These are phyloP conservation scores for Pyxicephalus adspersus DNA, from an alignment of 2,113 vertebrate genomes.

Conservation along the genomic window DNA sequence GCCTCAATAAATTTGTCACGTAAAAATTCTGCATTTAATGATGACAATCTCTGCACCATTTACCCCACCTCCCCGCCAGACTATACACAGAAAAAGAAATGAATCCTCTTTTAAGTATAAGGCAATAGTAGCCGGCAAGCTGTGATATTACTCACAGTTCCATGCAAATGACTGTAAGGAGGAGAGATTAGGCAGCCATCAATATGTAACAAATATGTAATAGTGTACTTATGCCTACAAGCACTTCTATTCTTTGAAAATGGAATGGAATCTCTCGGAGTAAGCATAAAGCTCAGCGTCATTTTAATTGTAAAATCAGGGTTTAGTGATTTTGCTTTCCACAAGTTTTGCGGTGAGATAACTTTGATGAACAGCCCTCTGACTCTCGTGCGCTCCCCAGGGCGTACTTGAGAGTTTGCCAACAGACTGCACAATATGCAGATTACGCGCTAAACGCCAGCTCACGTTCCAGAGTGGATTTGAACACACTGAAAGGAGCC, in stretches of 20 bases:
- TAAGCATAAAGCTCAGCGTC: background rate
- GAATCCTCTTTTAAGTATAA: background rate
- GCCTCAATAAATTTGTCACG: too few relatives aligned
- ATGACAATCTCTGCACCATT: background rate
- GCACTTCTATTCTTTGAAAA: slow-evolving; percentile 3
- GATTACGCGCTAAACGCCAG: slow-evolving; percentile 18
- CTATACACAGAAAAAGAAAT: background rate
- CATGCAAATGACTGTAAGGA: slow-evolving; percentile 20
- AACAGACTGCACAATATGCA: slow-evolving; percentile 33
- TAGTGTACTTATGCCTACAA: slow-evolving; percentile 1
- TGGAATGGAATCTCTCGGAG: slow-evolving; percentile 19
- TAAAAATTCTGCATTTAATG: too few relatives aligned
- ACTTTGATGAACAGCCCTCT: slow-evolving; percentile 37
- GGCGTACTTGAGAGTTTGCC: slow-evolving; percentile 34
- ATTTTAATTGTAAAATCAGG: background rate
- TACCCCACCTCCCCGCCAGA: background rate
- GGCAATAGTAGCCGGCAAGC: background rate
- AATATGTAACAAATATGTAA: slow-evolving; percentile 9
- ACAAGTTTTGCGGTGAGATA: slow-evolving; percentile 36
- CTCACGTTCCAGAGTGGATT: slow-evolving; percentile 26
- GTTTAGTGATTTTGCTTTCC: slow-evolving; percentile 21
- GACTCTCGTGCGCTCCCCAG: slow-evolving; percentile 19
- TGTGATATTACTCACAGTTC: slow-evolving; percentile 5
- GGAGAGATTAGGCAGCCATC: background rate
- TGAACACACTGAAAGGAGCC: slow-evolving; percentile 21